Evolutionary conservation across 2,113 vertebrate genomes (phyloP), one percentile per base, ranked within the genome.

Genomic region (Ctenodactylus gundi): DNA sequence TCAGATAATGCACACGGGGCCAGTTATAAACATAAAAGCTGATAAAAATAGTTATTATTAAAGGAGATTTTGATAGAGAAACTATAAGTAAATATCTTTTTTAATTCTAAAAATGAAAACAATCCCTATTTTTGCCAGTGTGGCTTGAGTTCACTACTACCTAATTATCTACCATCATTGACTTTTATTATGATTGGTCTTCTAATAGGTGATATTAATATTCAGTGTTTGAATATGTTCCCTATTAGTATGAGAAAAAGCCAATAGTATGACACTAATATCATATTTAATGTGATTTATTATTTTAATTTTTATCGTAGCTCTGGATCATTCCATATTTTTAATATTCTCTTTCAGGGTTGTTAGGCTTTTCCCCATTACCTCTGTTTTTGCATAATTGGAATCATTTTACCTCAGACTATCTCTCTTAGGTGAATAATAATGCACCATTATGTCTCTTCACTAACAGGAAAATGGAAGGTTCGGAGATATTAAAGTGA

Each of bases 131-230:
- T 58, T 84, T 90, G 80, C 51, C 39, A 93, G 44, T 62, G 12
- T 83, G 36, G 62, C 34, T 60, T 68, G 55, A 31, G 21, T 80
- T 96, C 80, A 85, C 92, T 96, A 91, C 85, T 84, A 85, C 23
- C 84, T 94, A 96, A 90, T 97, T 96, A 88, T 73, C 72, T 4
- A 93, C 70, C 55, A 73, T 91, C 90, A 90, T 20, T 96, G 95
- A 87, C 92, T 97, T 94, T 97, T 96, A 96, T 96, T 96, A 94
- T 96, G 94, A 96, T 95, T 96, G 90, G 75, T 96, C 90, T 97
- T 88, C 58, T 97, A 96, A 95, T 94, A 94, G 93, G 53, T 81
- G 15, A 81, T 73, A 96, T 96, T 97, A 95, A 97, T 94, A 96
- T 85, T 94, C 90, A 67, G 80, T 93, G 91, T 96, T 97, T 96